phyloP scores from a whole-genome alignment of 1,140 invertebrate species.

The Drosophila hydei region DNA sequence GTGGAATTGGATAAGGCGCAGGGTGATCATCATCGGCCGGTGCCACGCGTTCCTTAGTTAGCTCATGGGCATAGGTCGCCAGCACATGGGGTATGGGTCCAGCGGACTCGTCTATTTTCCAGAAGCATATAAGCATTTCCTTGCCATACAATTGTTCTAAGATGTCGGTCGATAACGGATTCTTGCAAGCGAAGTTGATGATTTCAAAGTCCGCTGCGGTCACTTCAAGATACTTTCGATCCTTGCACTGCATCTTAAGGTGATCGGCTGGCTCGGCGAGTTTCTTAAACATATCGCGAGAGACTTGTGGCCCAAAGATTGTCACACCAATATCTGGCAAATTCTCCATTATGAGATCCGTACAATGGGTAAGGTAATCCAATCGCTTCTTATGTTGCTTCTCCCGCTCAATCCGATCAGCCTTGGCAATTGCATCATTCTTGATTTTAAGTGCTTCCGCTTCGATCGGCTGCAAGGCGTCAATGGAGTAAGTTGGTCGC shows the following conservation, averaged over 20 bases:
- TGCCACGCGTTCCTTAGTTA: slow-evolving; percentile 55
- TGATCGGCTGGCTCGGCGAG: slow-evolving; percentile 74
- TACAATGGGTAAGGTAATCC: slow-evolving; percentile 83
- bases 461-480: slow-evolving; percentile 85
- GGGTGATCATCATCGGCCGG: slow-evolving; percentile 55
- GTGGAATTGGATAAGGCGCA: slow-evolving; percentile 53
- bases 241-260: slow-evolving; percentile 78
- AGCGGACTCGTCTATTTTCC: slow-evolving; percentile 73
- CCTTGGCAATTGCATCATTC: slow-evolving; percentile 52
- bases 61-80: slow-evolving; percentile 64
- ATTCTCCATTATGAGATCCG: slow-evolving; percentile 84
- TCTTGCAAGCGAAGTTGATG: slow-evolving; percentile 68
- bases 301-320: slow-evolving; percentile 75
- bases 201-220: slow-evolving; percentile 59
- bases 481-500: slow-evolving; percentile 83
- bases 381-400: slow-evolving; percentile 73
- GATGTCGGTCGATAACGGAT: slow-evolving; percentile 67
- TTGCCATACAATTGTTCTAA: slow-evolving; percentile 75
- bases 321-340: slow-evolving; percentile 83
- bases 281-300: slow-evolving; percentile 79
- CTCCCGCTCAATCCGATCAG: slow-evolving; percentile 66
- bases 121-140: slow-evolving; percentile 76
- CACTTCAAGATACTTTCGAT: slow-evolving; percentile 65
- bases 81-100: slow-evolving; percentile 66
- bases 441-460: slow-evolving; percentile 78